Base-by-base conservation (phyloP, 2,113 vertebrate species). In the Butorides virescens region DNA sequence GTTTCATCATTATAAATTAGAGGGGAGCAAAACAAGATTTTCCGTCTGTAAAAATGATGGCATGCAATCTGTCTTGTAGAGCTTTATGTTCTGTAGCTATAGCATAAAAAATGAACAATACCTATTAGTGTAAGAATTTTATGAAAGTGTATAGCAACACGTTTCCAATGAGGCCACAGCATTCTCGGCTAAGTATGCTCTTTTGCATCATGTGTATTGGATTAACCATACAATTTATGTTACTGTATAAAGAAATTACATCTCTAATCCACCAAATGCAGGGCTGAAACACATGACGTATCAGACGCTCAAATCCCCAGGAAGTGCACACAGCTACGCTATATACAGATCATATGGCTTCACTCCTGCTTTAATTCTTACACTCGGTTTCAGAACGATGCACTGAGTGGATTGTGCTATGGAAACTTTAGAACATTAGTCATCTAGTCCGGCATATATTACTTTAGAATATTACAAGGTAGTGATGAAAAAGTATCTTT, bases 391-490 rank as follows among this genome's bases (percentile, higher is more conserved):
- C 63, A 76, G 84, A 85, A 65, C 76, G 83, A 85, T 89, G 81
- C 76, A 73, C 32, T 1, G 4, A 73, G 29, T 78, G 61, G 32
- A 83, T 63, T 90, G 74, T 52, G 29, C 70, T 61, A 9, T 68
- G 77, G 80, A 94, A 70, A 73, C 84, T 95, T 86, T 6, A 59
- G 49, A 76, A 76, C 77, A 70, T 97, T 79, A 95, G 58, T 97
- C 95, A 95, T 70, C 77, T 73, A 65, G 86, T 82, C 84, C 71
- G 76, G 78, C 67, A 73, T 91, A 91, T n/a, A 78, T 95, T 85
- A 93, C 71, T 59, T 84, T 9, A 82, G 70, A 92, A 78, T 95
- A 97, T 95, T 95, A 94, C 61, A 88, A 87, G 84, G 94, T 73
- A 90, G 70, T 42, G 77, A 85, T 92, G 91, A 88, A 97, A 92